Evolutionary conservation across 1,140 invertebrate genomes (phyloP), one percentile per base, ranked within the genome.

Genomic region (Ylistrum balloti): DNA sequence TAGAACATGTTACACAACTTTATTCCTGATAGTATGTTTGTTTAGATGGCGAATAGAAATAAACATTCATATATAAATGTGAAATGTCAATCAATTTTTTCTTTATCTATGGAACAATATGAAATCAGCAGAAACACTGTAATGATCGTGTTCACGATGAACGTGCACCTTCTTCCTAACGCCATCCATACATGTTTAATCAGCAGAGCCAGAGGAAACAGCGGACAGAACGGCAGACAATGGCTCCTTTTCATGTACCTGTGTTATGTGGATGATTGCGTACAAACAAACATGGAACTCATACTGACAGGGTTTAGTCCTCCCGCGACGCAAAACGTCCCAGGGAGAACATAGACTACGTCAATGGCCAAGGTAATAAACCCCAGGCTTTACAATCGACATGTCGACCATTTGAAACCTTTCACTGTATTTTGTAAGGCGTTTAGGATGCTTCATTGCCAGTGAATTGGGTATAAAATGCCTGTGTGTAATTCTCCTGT

Each of bases 161-260:
- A 5, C 56, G 28, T 1, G 56, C 13, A 17, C 2, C n/a, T 28
- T n/a, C 56, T 28, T 74, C n/a, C 5, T 74, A 5, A 74, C 56
- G 11, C 17, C 9, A 74, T 56, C 56, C 56, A 74, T 74, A 74
- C 56, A 74, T 74, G 56, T 74, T 74, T 74, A n/a, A 74, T 74
- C 56, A 74, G n/a, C 1, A n/a, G 17, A 28, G 13, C 45, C 20
- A 48, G 56, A 28, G n/a, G 28, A 74, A 74, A 28, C 13, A 74
- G 56, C 56, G 3, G 56, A 74, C 56, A 74, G 17, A 74, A 74
- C n/a, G 22, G 2, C n/a, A 22, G 22, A 74, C 56, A 74, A 74
- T 28, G 7, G n/a, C 56, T 7, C 22, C 22, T n/a, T 28, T 74
- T 74, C n/a, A 74, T 74, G 22, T 74, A 74, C 56, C 56, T 74